Conservation (phyloP, 2,797 vertebrate genomes). For the Channa striata region DNA sequence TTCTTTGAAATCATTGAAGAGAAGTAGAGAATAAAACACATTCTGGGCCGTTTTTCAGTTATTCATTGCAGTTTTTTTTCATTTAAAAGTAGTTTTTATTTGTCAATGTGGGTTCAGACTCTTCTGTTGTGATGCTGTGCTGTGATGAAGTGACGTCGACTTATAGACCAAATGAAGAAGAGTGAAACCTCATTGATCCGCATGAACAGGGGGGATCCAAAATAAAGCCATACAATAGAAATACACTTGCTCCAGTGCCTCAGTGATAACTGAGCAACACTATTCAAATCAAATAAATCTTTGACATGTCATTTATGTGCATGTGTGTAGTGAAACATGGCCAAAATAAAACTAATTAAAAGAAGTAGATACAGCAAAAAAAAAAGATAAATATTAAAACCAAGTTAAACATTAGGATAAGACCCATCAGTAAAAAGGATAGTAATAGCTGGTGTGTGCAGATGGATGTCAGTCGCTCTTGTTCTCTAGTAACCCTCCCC, state of each 20-base stretch:
- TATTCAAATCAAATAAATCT: no score
- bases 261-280: no score
- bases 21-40: slow-evolving; percentile 2
- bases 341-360: no score
- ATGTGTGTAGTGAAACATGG: no score
- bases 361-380: background rate
- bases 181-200: background rate
- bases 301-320: no score
- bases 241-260: background rate
- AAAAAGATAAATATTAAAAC: background rate
- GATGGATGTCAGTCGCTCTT: background rate
- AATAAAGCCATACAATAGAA: background rate
- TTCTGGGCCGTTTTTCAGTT: background rate
- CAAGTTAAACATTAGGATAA: no score
- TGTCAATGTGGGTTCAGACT: background rate
- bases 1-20: slow-evolving; percentile 20
- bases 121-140: background rate
- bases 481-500: slow-evolving; percentile 8
- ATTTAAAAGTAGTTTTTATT: background rate
- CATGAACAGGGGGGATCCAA: background rate
- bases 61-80: slow-evolving; percentile 1
- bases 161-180: no score
- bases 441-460: background rate
- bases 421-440: background rate
- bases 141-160: no score